Percentiles rank a stretch among this genome's conserved stretches.
phyloP scores from a whole-genome alignment of 2,113 vertebrate species.

The Apus apus region DNA sequence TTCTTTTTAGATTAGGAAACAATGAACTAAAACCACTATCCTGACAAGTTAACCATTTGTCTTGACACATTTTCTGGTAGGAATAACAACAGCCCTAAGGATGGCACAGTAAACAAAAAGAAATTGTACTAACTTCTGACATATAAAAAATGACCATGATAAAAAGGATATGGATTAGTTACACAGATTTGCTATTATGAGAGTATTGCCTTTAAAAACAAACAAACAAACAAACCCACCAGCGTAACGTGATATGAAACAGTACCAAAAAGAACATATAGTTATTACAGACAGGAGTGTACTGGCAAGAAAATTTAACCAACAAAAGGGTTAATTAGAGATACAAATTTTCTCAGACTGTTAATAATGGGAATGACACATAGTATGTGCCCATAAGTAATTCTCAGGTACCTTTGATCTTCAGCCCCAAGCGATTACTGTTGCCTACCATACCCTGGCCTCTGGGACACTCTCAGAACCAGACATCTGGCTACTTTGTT shows the following conservation, averaged over 20 bases:
- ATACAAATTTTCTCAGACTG: conserved; percentile 99
- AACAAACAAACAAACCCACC: no score
- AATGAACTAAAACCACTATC: conserved; percentile 6
- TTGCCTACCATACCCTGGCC: conserved; percentile 91
- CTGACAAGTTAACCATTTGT: neutral
- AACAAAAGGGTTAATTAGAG: conserved; percentile 99
- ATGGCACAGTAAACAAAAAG: neutral
- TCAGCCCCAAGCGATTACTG: conserved; percentile 89
- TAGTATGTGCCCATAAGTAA: conserved; percentile 98
- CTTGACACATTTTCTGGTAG: neutral
- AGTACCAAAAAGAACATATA: conserved; percentile 32
- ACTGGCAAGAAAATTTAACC: conserved; percentile 79
- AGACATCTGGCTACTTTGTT: conserved; percentile 99
- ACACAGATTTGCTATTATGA: neutral
- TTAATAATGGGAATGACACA: conserved; percentile 98
- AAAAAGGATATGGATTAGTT: neutral
- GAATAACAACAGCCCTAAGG: neutral
- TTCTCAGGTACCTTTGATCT: conserved; percentile 99
- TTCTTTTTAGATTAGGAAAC: conserved; percentile 35
- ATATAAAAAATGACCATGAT: neutral
- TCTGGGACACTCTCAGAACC: conserved; percentile 93
- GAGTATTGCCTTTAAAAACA: neutral
- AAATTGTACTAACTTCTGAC: neutral
- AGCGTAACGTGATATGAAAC: neutral
- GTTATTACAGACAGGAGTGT: neutral